Percentiles rank a stretch among this genome's conserved stretches.
Conservation (phyloP, 2,888 invertebrate species). For the Pterobdella sp. region DNA sequence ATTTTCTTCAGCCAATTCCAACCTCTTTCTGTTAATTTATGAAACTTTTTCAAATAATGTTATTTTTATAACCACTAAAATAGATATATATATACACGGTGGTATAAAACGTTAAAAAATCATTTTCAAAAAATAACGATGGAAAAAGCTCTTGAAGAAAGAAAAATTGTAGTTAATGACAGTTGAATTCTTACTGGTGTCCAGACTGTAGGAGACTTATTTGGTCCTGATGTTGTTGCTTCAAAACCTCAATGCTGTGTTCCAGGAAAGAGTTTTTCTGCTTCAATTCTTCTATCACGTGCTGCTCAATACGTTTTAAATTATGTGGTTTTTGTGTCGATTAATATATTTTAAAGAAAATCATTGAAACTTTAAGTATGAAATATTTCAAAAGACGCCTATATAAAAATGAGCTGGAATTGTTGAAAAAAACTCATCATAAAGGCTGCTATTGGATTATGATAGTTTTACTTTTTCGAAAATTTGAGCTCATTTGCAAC, state of each 20-base stretch:
- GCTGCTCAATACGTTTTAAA: not conserved
- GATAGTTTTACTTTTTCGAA: too few species aligned
- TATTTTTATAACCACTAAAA: not conserved
- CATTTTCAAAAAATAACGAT: not conserved
- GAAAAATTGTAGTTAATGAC: not conserved
- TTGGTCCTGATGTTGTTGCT: slow-evolving; percentile 4
- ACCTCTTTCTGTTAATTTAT: not conserved
- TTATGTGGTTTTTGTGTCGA: not conserved
- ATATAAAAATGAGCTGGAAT: too few species aligned
- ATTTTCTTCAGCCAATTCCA: not conserved
- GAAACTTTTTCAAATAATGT: not conserved
- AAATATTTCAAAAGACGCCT: too few species aligned
- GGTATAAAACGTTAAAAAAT: not conserved
- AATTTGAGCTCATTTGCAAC: too few species aligned
- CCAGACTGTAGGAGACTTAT: not conserved
- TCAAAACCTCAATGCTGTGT: not conserved
- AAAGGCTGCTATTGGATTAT: too few species aligned
- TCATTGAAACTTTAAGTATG: too few species aligned
- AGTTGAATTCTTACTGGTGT: not conserved
- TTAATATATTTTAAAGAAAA: not conserved
- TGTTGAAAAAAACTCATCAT: too few species aligned
- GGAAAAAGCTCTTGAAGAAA: not conserved
- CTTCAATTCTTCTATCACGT: not conserved
- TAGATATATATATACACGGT: not conserved
- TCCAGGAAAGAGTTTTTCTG: not conserved